Evolutionary conservation across 1,140 invertebrate species (phyloP), one percentile per base, ranked within the genome.

Genomic region (Drosophila nigromelanica): DNA sequence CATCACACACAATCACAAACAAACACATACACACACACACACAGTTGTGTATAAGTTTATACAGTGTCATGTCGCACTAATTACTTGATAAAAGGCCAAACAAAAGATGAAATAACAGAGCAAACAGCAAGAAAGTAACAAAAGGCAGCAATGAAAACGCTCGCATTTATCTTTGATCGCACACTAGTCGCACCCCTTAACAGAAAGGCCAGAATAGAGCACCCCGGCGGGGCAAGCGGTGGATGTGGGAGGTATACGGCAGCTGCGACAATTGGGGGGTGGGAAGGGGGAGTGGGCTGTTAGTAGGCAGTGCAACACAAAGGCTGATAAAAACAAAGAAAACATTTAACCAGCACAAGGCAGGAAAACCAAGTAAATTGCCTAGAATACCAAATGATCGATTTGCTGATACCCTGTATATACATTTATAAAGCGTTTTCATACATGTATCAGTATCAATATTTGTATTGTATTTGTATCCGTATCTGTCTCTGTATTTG

Each of bases 1-100:
- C 18, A 14, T 24, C n/a, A 40, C 21, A 10, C 18, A 56, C 21
- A 6, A 0, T 11, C 54, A 30, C 37, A 27, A n/a, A 55, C 18
- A 14, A n/a, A 40, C 39, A 10, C 18, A 56, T 21, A 6, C 27
- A 15, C 54, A 27, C 37, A 27, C 21, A 55, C 18, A 27, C 15
- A 37, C 12, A 18, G n/a, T 21, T 21, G 30, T 12, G 12, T 27
- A 24, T 6, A 27, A 12, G 24, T 51, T 11, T 10, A 24, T 47
- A n/a, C 39, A 51, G 51, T 68, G 71, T 68, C 58, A 58, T 72
- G 76, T 73, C 66, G 70, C 78, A 78, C 75, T 82, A 82, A 82
- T 82, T 82, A 82, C 80, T 78, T 69, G 76, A 77, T 83, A 83
- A 83, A 82, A 72, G 80, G 60, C 67, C 80, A 83, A 78, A 82